Conservation (phyloP, 2,797 vertebrate genomes). For the Otus scops region DNA sequence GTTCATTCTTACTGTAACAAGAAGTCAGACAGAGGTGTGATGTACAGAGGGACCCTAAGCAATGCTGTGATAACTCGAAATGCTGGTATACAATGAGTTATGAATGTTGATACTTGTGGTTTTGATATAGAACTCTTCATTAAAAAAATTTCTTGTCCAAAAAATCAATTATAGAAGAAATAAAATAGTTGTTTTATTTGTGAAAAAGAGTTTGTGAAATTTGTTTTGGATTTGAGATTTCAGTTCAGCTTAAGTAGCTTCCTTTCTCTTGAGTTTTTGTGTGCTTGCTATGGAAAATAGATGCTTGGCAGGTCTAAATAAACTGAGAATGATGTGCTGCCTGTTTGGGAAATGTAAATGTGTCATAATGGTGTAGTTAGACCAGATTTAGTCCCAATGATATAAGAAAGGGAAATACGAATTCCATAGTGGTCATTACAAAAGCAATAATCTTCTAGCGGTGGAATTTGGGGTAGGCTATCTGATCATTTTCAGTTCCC, state of each 20-base stretch:
- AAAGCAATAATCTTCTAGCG: not conserved
- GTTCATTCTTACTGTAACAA: not conserved
- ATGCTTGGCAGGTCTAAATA: not conserved
- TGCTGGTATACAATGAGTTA: not conserved
- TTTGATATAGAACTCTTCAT: not conserved
- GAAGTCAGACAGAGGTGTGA: not conserved
- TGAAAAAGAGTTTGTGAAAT: not conserved
- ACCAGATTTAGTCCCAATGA: not conserved
- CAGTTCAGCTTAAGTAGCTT: not conserved
- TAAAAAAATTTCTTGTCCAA: not conserved
- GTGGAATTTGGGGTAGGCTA: not conserved
- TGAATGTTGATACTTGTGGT: not conserved
- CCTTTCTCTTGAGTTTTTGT: not conserved
- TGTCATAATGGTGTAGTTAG: not conserved
- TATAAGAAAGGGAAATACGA: not conserved
- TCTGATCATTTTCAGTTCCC: not conserved
- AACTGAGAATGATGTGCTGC: not conserved
- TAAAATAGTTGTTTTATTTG: not conserved
- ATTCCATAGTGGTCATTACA: not conserved
- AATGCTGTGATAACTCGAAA: not conserved
- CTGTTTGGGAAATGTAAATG: not conserved
- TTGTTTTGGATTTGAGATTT: not conserved
- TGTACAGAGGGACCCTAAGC: not conserved
- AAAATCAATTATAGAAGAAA: not conserved
- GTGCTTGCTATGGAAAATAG: not conserved